Evolutionary conservation across 2,797 vertebrate genomes (phyloP).

Genomic region (Apogon hyalosoma): DNA sequence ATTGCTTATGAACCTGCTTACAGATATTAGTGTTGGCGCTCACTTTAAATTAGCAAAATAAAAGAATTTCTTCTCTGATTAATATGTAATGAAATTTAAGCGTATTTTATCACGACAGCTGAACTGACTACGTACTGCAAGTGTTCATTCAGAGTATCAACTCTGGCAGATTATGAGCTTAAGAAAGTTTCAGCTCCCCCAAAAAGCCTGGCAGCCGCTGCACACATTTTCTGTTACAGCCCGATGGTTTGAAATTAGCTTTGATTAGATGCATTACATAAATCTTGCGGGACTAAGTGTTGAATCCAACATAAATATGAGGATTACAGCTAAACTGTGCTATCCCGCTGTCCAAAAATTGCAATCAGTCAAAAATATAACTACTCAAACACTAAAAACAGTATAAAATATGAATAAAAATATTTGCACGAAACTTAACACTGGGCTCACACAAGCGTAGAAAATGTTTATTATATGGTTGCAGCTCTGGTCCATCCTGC

Average conservation of each 20-base stretch:
- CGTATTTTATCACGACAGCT: conserved; percentile 23
- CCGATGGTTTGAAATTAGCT: conserved; percentile 67
- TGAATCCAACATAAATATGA: conserved; percentile 75
- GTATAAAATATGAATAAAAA: conserved; percentile 20
- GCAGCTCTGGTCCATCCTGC: conserved; percentile 26
- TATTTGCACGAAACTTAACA: conserved; percentile 9
- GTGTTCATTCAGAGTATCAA: conserved; percentile 62
- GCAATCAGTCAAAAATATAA: conserved; percentile 37
- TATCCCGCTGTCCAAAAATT: conserved; percentile 47
- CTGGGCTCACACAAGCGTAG: conserved; percentile 27
- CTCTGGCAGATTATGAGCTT: conserved; percentile 64
- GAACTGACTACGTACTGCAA: conserved; percentile 38
- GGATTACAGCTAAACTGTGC: conserved; percentile 68
- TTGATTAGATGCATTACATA: conserved; percentile 70
- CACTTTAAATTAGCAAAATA: not conserved
- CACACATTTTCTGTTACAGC: conserved; percentile 46
- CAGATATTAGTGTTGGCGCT: too few species aligned
- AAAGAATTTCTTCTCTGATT: not conserved
- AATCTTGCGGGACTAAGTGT: conserved; percentile 68
- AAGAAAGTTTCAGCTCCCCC: conserved; percentile 69
- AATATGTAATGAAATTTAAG: conserved; percentile 20
- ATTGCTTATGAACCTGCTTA: not conserved
- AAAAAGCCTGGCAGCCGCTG: conserved; percentile 56
- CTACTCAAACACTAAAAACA: conserved; percentile 18
- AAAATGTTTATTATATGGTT: conserved; percentile 4